Base-by-base conservation (phyloP, 2,113 vertebrate species). In the Nanorana parkeri region DNA sequence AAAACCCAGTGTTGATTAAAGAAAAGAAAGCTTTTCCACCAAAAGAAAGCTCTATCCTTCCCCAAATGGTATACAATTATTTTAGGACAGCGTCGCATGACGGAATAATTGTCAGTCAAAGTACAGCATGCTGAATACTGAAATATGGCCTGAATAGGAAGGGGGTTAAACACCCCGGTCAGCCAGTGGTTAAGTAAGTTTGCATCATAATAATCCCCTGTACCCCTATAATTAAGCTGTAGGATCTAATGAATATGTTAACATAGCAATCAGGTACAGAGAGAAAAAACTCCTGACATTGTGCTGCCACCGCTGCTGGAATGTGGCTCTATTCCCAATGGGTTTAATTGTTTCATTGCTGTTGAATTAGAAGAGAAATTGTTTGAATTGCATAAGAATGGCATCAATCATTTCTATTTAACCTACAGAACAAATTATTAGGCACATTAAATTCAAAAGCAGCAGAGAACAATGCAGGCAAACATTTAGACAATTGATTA, bases 321-420 rank as follows among this genome's bases (percentile, higher is more conserved):
- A n/a, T 65, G 60, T n/a, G 60, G 23, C 51, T 66, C 10, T 52
- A 77, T 65, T 77, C 75, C 75, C 75, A 54, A 56, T 20, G 23
- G 75, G 24, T 51, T 26, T 77, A 66, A 77, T 77, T 23, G 66
- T 65, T 65, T 65, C 32, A 77, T 77, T 66, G 75, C 52, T 60
- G 41, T 29, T 77, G 20, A 60, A 77, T 77, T 61, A 77, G 58
- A 52, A 65, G 13, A 36, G 63, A 77, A 21, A 65, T 23, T 21
- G 63, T 77, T 65, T n/a, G 51, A 20, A 66, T 52, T 5, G n/a
- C n/a, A 65, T 5, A 64, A 63, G 60, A 65, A 65, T 28, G 26
- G 13, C 75, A 65, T 65, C 75, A 66, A 77, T 65, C 75, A 65
- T 77, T 65, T 66, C 4, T 77, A 52, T 77, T 64, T 77, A 65